Percentiles rank a stretch among this genome's conserved stretches.
Evolutionary conservation across 2,113 vertebrate species (phyloP).

Genomic region (Balaeniceps rex): DNA sequence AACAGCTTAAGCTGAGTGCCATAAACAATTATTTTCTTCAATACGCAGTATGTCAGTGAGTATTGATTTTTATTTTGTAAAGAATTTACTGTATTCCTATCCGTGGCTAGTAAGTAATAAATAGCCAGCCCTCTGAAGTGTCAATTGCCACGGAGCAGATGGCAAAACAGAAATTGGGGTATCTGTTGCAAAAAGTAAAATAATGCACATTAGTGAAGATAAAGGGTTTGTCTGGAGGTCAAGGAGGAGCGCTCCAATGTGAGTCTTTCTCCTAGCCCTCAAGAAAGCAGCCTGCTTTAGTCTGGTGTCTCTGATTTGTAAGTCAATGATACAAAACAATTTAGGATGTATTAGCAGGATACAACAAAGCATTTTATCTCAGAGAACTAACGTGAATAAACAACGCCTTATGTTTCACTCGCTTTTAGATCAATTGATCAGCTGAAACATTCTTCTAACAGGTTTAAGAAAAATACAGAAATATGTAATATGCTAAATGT

Average conservation of each 20-base stretch:
- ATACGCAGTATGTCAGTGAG: conserved; percentile 94
- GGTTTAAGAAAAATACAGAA: background rate
- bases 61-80: conserved; percentile 90
- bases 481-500: background rate
- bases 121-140: conserved; percentile 9
- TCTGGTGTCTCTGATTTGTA: background rate
- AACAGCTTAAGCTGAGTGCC: conserved; percentile 99
- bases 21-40: conserved; percentile 99
- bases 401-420: background rate
- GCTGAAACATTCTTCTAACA: background rate
- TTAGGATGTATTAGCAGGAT: background rate
- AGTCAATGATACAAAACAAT: background rate
- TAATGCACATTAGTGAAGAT: background rate
- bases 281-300: background rate
- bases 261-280: background rate
- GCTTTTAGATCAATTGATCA: background rate
- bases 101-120: conserved; percentile 58
- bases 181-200: background rate
- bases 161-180: background rate
- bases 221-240: conserved; percentile 6
- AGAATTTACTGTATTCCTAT: conserved; percentile 71
- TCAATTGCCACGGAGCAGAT: conserved; percentile 7
- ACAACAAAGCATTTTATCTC: background rate
- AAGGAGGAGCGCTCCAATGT: background rate
- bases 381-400: background rate